Conservation (phyloP, 2,113 vertebrate genomes). For the Pituophis catenifer region DNA sequence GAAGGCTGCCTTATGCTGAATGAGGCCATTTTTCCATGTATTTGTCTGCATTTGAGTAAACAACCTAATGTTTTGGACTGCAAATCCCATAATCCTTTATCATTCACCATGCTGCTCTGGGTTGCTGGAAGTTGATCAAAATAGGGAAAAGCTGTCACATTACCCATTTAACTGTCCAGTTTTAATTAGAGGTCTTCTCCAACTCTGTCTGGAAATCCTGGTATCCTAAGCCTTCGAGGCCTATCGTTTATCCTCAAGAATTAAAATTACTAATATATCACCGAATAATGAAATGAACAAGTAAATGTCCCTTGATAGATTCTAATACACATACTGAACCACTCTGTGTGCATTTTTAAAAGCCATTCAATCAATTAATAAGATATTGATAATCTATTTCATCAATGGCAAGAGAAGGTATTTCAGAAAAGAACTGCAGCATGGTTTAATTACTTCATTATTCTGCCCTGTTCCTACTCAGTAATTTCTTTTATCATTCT, state of each 20-base stretch:
- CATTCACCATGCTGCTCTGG: neutral
- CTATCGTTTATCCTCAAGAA: neutral
- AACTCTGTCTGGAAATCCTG: neutral
- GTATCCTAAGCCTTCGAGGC: neutral
- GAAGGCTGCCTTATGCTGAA: neutral
- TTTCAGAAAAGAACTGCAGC: conserved; percentile 65
- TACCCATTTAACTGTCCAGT: neutral
- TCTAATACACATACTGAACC: conserved; percentile 56
- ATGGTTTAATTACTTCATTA: conserved; percentile 67
- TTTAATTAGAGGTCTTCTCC: neutral
- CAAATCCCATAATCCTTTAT: neutral
- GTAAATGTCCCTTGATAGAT: conserved; percentile 33
- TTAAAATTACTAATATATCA: neutral
- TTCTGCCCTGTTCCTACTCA: conserved; percentile 63
- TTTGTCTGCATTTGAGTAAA: neutral
- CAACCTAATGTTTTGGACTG: neutral
- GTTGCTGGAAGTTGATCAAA: neutral
- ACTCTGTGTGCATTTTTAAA: conserved; percentile 24
- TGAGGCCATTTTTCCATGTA: neutral
- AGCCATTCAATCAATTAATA: conserved; percentile 56
- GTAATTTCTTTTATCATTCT: conserved; percentile 67
- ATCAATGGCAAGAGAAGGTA: conserved; percentile 63
- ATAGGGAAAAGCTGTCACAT: neutral
- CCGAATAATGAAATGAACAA: conserved; percentile 44
- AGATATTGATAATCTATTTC: conserved; percentile 65